Percentiles rank a stretch among this genome's conserved stretches.
Conservation (phyloP, 2,797 vertebrate species). For the Hipposideros larvatus region DNA sequence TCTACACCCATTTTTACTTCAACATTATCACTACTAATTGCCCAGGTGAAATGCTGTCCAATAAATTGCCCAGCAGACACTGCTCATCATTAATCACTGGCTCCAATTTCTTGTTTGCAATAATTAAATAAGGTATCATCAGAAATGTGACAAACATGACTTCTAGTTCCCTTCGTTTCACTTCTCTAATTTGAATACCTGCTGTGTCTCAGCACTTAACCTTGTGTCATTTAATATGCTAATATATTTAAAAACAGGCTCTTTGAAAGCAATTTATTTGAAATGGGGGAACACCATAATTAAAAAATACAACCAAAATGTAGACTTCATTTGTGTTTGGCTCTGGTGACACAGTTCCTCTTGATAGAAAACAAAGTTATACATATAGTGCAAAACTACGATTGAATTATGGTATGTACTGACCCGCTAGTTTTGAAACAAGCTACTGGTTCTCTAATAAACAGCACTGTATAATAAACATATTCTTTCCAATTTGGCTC, state of each 20-base stretch:
- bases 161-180: background rate
- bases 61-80: background rate
- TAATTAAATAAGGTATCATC: slow-evolving; percentile 12
- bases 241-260: slow-evolving; percentile 65
- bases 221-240: slow-evolving; percentile 72
- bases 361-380: background rate
- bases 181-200: slow-evolving; percentile 57
- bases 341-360: background rate
- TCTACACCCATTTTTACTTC: background rate
- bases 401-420: background rate
- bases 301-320: slow-evolving; percentile 58
- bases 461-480: background rate
- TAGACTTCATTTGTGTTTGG: background rate
- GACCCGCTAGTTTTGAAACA: background rate
- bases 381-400: background rate
- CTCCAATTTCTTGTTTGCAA: slow-evolving; percentile 37
- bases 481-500: background rate
- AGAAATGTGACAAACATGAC: slow-evolving; percentile 18
- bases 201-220: slow-evolving; percentile 57
- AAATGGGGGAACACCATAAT: slow-evolving; percentile 35
- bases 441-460: background rate
- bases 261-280: slow-evolving; percentile 60
- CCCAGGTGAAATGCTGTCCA: background rate
- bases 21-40: background rate
- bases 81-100: slow-evolving; percentile 41